Evolutionary conservation across 2,797 vertebrate species (phyloP).

Genomic region (Anguilla pacifica): DNA sequence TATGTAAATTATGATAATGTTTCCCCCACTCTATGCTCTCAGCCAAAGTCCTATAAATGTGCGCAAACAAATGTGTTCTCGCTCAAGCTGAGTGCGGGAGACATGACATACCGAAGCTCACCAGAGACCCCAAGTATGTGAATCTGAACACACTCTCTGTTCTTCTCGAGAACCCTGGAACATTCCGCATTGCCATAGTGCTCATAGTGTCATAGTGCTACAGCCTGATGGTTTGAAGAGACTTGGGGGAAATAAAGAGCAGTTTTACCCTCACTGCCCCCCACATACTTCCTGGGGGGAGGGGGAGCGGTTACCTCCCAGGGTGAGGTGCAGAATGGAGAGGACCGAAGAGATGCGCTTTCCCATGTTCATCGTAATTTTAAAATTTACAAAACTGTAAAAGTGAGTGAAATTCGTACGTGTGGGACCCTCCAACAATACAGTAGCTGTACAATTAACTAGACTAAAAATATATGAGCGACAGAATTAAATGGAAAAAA

Average conservation of each 20-base stretch:
- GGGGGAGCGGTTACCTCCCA: slow-evolving; percentile 13
- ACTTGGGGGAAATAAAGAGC: slow-evolving; percentile 10
- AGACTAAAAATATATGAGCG: too few species aligned
- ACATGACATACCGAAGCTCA: not conserved
- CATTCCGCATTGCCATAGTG: not conserved
- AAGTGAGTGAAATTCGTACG: too few species aligned
- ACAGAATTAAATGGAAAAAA: not conserved
- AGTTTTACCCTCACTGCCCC: not conserved
- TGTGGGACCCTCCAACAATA: too few species aligned
- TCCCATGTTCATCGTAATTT: too few species aligned
- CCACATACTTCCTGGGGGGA: not conserved
- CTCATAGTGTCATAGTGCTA: not conserved
- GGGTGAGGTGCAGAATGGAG: not conserved
- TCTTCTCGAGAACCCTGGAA: slow-evolving; percentile 7
- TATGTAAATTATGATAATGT: not conserved
- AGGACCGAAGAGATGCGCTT: slow-evolving; percentile 1
- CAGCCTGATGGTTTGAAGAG: not conserved
- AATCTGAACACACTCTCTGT: not conserved
- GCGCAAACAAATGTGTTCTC: too few species aligned
- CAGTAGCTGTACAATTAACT: too few species aligned
- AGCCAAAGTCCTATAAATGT: too few species aligned
- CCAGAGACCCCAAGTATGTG: not conserved
- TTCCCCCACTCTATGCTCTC: not conserved
- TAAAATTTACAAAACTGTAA: too few species aligned
- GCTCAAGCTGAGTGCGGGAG: not conserved